Evolutionary conservation across 2,888 invertebrate genomes (phyloP).

Genomic region (Escarpia spicata): DNA sequence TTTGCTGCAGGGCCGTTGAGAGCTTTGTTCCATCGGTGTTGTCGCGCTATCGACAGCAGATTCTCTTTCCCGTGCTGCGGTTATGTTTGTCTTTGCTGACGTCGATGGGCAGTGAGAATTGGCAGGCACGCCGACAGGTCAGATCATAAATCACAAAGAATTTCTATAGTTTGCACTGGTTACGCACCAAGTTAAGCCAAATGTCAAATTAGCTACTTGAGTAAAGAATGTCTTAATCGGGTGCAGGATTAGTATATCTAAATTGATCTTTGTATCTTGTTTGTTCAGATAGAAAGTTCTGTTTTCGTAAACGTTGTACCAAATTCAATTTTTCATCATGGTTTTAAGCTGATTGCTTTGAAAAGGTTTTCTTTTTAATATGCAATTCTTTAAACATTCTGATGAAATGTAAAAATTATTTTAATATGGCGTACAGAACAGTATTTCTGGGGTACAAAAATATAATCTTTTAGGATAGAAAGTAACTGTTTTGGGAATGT

Average conservation of each 20-base stretch:
- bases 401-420: too few relatives aligned
- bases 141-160: background rate
- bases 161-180: background rate
- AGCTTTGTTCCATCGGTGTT: slow-evolving; percentile 41
- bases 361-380: too few relatives aligned
- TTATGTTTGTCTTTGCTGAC: slow-evolving; percentile 84
- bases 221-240: background rate
- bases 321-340: too few relatives aligned
- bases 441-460: too few relatives aligned
- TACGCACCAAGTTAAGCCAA: background rate
- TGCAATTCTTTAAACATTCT: too few relatives aligned
- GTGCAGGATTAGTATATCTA: too few relatives aligned
- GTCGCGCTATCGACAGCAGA: slow-evolving; percentile 70
- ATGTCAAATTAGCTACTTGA: background rate
- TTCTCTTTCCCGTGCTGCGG: slow-evolving; percentile 80
- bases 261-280: too few relatives aligned
- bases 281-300: too few relatives aligned
- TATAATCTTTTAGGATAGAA: background rate
- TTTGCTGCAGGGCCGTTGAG: slow-evolving; percentile 28
- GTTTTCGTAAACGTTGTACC: too few relatives aligned
- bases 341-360: too few relatives aligned
- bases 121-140: slow-evolving; percentile 73
- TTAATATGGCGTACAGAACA: too few relatives aligned
- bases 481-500: background rate
- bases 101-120: slow-evolving; percentile 84